Percentiles rank a stretch among this genome's conserved stretches.
These are phyloP conservation scores for Andrena praecox DNA, from an alignment of 2,888 invertebrate genomes.

Conservation along the genomic window DNA sequence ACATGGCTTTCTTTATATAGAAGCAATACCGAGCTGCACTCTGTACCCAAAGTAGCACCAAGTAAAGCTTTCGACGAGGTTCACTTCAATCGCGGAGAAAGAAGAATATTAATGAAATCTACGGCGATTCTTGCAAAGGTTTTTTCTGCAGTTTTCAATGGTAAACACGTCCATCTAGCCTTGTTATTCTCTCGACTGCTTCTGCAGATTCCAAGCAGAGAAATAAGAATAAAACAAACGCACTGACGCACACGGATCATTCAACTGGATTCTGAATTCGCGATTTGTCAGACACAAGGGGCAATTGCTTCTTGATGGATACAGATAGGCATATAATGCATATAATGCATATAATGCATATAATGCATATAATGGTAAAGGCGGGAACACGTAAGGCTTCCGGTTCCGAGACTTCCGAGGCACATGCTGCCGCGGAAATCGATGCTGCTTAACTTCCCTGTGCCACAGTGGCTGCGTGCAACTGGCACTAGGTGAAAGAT, in stretches of 20 bases:
- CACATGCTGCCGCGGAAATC: constrained; percentile 14
- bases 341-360: too few species aligned
- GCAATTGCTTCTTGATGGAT: constrained; percentile 11
- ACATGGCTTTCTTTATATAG: background rate
- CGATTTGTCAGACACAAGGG: background rate
- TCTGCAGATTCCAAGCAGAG: background rate
- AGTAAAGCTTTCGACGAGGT: too few species aligned
- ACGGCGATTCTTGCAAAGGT: background rate
- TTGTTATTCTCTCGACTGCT: too few species aligned
- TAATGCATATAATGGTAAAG: background rate
- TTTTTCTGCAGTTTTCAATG: background rate
- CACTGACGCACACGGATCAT: constrained; percentile 19
- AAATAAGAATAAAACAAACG: constrained; percentile 20
- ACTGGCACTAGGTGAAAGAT: background rate
- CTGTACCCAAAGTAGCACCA: too few species aligned
- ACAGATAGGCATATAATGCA: background rate
- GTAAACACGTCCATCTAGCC: background rate
- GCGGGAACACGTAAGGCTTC: constrained; percentile 22
- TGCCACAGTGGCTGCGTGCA: background rate
- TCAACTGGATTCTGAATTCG: constrained; percentile 4
- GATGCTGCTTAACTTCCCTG: constrained; percentile 10
- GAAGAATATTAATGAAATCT: too few species aligned
- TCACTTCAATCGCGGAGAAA: too few species aligned
- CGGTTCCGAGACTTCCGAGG: constrained; percentile 2
- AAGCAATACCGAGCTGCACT: too few species aligned